A percentile compares a stretch with the other conserved stretches of the same genome.
These are phyloP conservation scores for Caloenas nicobarica DNA, from an alignment of 2,113 vertebrate species.

Conservation along the genomic window DNA sequence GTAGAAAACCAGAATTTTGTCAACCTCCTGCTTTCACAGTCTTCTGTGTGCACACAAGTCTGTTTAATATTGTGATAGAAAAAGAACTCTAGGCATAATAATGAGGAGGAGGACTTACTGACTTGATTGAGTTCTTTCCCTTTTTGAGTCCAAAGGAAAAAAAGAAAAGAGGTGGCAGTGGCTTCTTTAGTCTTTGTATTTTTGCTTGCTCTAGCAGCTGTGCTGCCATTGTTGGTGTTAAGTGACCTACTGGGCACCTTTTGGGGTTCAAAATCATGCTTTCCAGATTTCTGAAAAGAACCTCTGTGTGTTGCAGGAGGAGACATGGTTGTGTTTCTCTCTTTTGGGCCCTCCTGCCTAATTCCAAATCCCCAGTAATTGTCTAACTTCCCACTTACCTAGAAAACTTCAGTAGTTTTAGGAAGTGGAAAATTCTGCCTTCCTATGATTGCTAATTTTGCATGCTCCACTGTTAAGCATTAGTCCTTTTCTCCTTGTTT, in stretches of 20 bases:
- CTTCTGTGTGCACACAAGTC: rapidly evolving
- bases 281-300: background rate
- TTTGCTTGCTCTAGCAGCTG: background rate
- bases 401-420: background rate
- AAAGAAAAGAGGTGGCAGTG: background rate
- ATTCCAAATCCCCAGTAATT: background rate
- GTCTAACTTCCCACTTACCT: background rate
- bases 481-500: background rate
- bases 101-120: background rate
- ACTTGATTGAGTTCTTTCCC: background rate
- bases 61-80: background rate
- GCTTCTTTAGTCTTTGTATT: background rate
- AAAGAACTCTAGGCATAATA: background rate
- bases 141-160: background rate
- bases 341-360: background rate
- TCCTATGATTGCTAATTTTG: background rate
- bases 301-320: background rate
- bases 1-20: background rate
- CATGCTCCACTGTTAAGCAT: background rate
- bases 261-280: background rate
- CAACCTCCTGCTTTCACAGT: background rate
- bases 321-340: background rate
- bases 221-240: background rate
- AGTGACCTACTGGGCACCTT: background rate
- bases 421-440: background rate